A percentile compares a stretch with the other conserved stretches of the same genome.
phyloP scores from a whole-genome alignment of 2,888 invertebrate genomes.

The Polymixis lichenea region DNA sequence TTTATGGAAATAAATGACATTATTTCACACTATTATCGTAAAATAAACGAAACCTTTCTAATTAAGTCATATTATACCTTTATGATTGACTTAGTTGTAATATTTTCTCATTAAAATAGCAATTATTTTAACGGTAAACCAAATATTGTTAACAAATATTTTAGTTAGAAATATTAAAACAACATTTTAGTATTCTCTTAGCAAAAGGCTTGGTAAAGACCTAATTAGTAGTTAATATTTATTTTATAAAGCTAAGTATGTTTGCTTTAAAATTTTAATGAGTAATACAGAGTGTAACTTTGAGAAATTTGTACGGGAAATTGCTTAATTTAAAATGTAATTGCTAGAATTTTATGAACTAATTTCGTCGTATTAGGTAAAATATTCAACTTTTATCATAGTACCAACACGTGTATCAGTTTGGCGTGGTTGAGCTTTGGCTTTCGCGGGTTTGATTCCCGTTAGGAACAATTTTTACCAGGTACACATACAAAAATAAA shows the following conservation, averaged over 20 bases:
- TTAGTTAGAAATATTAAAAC: constrained; percentile 1
- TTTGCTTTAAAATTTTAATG: not conserved
- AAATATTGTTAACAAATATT: not conserved
- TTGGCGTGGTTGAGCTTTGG: not conserved
- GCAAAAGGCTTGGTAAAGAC: constrained; percentile 4
- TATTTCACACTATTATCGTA: not conserved
- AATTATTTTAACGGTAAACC: constrained; percentile 12
- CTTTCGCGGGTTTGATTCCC: not conserved
- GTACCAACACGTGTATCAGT: no score
- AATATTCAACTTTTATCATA: no score
- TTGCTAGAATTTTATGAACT: not conserved
- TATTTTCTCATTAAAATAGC: not conserved
- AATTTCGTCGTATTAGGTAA: not conserved
- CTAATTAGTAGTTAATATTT: constrained; percentile 26
- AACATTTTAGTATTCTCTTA: constrained; percentile 13
- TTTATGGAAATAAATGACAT: not conserved
- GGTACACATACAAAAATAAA: no score
- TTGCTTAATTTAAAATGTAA: not conserved
- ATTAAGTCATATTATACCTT: not conserved
- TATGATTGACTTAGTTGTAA: not conserved
- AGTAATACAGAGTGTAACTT: constrained; percentile 1
- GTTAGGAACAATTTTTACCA: not conserved
- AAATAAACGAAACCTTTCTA: not conserved
- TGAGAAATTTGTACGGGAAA: not conserved
- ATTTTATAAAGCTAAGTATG: constrained; percentile 3